Evolutionary conservation across 2,113 vertebrate species (phyloP), one percentile per base, ranked within the genome.

Genomic region (Trichomycterus rosablanca): DNA sequence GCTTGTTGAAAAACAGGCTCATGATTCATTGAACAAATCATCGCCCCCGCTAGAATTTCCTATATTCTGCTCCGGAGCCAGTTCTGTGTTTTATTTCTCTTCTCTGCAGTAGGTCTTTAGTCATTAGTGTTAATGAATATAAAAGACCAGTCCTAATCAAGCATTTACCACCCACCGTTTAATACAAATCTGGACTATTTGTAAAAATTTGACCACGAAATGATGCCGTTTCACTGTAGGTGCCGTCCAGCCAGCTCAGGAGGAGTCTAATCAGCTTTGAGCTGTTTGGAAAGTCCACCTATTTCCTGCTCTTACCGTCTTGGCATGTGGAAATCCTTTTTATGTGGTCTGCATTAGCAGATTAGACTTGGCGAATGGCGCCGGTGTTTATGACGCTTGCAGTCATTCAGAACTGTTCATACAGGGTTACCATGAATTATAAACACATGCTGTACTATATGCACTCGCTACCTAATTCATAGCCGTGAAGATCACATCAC

Each of bases 261-360:
- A 37, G 22, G 32, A 58, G 26, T 14, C 9, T 63, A 60, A 64
- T 64, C 60, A 66, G 19, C 51, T 43, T 40, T 70, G 22, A 50
- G 19, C 43, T 65, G 23, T 70, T 57, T 58, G 37, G 18, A 61
- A 32, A 32, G 15, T 49, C 53, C 26, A 45, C 11, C 26, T n/a
- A 1, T 22, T 42, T 42, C 24, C 16, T 32, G 48, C 60, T 15
- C 11, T 9, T 19, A 32, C 2, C 5, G 2, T 51, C 24, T 12
- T 19, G 30, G 50, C 26, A 2, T 20, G 7, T 7, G 5, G 42
- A n/a, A 3, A 14, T 22, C 24, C 14, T 28, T 28, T n/a, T 18
- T 32, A n/a, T 52, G n/a, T n/a, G n/a, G n/a, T n/a, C n/a, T n/a
- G n/a, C n/a, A n/a, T n/a, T n/a, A n/a, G n/a, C n/a, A n/a, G n/a